phyloP scores from a whole-genome alignment of 2,888 invertebrate species.

The Tribolium freemani region DNA sequence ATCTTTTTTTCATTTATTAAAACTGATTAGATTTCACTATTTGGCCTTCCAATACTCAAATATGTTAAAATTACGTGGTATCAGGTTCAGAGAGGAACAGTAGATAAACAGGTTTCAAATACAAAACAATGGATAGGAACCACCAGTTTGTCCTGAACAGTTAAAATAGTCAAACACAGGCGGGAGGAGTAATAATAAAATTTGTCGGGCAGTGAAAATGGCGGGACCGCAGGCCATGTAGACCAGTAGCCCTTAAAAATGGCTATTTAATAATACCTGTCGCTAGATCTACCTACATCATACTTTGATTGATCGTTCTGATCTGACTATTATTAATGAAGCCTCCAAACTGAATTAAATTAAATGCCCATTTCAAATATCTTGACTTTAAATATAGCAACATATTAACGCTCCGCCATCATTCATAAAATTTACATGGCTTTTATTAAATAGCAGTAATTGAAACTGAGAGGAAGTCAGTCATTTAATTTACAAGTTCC shows the following conservation, averaged over 20 bases:
- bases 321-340: background rate
- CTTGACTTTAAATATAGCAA: conserved; percentile 2
- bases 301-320: background rate
- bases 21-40: too few relatives aligned
- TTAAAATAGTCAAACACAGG: too few relatives aligned
- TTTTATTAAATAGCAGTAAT: background rate
- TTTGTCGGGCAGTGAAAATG: too few relatives aligned
- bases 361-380: background rate
- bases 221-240: too few relatives aligned
- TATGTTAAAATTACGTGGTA: too few relatives aligned
- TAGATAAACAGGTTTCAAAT: too few relatives aligned
- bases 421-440: conserved; percentile 3
- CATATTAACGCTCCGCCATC: background rate
- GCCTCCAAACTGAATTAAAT: conserved; percentile 1
- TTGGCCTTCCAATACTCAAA: too few relatives aligned
- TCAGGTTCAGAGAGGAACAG: too few relatives aligned
- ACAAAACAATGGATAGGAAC: too few relatives aligned
- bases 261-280: background rate
- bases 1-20: too few relatives aligned
- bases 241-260: background rate
- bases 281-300: background rate
- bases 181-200: too few relatives aligned
- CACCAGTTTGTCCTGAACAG: too few relatives aligned
- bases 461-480: background rate
- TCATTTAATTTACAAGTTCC: conserved; percentile 11